Base-by-base conservation (phyloP, 2,888 invertebrate genomes). In the Bellardia pandia region DNA sequence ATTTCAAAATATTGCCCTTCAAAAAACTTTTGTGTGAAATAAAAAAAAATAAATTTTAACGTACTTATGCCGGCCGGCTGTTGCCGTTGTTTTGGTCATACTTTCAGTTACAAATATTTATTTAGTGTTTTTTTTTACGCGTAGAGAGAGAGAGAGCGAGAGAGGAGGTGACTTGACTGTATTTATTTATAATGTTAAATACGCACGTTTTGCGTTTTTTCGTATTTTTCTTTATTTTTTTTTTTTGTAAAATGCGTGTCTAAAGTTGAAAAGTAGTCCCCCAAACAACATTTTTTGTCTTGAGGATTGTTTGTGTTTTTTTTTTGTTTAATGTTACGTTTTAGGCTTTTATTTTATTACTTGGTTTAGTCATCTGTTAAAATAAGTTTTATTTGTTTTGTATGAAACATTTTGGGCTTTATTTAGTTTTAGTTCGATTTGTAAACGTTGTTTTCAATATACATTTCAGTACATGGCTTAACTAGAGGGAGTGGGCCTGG, bases 151-250 rank as follows among this genome's bases (percentile, higher is more conserved):
- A 30, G 13, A 30, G 23, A 30, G 48, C 11, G 23, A 8, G 23
- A 48, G 23, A 14, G 42, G 16, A 42, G 66, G 40, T 3, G 4
- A 40, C 9, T 42, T 2, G 4, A 40, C 7, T 42, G 66, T n/a
- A 37, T 62, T 56, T 45, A 45, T 9, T 56, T 74, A n/a, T 53
- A 7, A 33, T 60, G 6, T 56, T 56, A 64, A 72, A 85, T 40
- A 51, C 48, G 64, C 64, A 62, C 69, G 66, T 72, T 81, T 85
- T 51, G 42, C 14, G 16, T 60, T 45, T 51, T 86, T 48, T 77
- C 16, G 30, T 23, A 23, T 23, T 53, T 45, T 42, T 56, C n/a
- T 60, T 11, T 75, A 48, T 37, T 8, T 13, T 66, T 66, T 30
- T n/a, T n/a, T 30, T 53, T 37, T 5, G 3, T 62, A n/a, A 0